Base-by-base conservation (phyloP, 2,797 vertebrate species). In the Pangasius macronema region DNA sequence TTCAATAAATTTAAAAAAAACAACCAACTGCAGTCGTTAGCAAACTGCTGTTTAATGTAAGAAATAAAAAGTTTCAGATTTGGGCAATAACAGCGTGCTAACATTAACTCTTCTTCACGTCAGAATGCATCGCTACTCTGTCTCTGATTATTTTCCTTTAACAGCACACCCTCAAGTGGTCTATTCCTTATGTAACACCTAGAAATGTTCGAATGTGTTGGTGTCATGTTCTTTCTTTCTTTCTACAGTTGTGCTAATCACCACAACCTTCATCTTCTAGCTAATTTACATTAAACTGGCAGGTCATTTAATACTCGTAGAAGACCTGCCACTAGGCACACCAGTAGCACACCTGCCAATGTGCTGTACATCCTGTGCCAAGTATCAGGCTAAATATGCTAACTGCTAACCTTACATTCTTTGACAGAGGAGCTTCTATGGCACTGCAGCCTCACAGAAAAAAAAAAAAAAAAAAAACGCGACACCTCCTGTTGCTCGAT, bases 351-450 rank as follows among this genome's bases (percentile, higher is more conserved):
- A 39, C 42, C 80, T 65, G 80, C 30, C 76, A 55, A 39, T 18
- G 51, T 36, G 76, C 36, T 63, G 36, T 27, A n/a, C 57, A 49
- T 65, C 39, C 36, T 10, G 59, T 42, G 55, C 77, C 77, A 59
- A 61, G 33, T 59, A 61, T 42, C 55, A 27, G 33, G 39, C 39
- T 81, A 81, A 61, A 59, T 61, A 81, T 81, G 55, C 77, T 81
- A 81, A 61, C 10, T 0, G 53, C 51, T 79, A 61, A 61, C 18
- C 27, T 59, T 61, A 14, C 24, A 16, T 81, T 80, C 7, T 24
- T 4, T 36, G 9, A 55, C 8, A 2, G 20, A 14, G n/a, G 30
- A 57, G 18, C 30, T 24, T 59, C 53, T 36, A 24, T n/a, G 55
- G 55, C 55, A 3, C 22, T 6, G 27, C 0, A 51, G 46, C 13